A percentile compares a stretch with the other conserved stretches of the same genome.
phyloP scores from a whole-genome alignment of 2,888 invertebrate species.

The Dasysyrphus albostriatus region DNA sequence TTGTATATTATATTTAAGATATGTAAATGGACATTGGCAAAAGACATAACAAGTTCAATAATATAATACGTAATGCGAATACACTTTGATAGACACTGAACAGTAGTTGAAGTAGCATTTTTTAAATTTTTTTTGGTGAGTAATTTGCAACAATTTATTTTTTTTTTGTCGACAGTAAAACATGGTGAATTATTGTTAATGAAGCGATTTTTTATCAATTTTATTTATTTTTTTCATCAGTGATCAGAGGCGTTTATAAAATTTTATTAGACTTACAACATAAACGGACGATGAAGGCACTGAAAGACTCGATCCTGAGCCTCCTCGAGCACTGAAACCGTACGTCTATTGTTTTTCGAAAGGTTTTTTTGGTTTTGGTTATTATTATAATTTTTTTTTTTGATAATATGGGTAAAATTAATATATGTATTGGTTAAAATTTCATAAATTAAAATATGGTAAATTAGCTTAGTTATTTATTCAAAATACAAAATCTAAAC shows the following conservation, averaged over 20 bases:
- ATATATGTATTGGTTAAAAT: background rate
- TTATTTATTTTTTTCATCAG: constrained; percentile 45
- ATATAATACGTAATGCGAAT: constrained; percentile 55
- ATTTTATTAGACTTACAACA: constrained; percentile 87
- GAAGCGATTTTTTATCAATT: constrained; percentile 39
- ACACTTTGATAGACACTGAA: constrained; percentile 59
- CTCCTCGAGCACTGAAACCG: constrained; percentile 88
- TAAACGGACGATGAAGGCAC: constrained; percentile 90
- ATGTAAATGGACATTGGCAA: constrained; percentile 36
- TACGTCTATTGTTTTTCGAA: constrained; percentile 84
- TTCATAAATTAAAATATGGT: background rate
- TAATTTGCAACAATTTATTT: constrained; percentile 59
- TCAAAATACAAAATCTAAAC: background rate
- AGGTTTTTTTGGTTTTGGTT: constrained; percentile 60
- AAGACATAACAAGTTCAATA: constrained; percentile 63
- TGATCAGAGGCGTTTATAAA: constrained; percentile 52
- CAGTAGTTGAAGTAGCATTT: constrained; percentile 41
- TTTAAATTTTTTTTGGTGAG: constrained; percentile 30
- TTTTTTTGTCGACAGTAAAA: constrained; percentile 46
- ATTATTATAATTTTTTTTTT: constrained; percentile 53
- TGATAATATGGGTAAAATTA: constrained; percentile 17
- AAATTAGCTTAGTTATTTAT: background rate
- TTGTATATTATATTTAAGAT: background rate
- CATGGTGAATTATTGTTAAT: constrained; percentile 47
- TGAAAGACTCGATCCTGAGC: constrained; percentile 92